Evolutionary conservation across 2,797 vertebrate species (phyloP), one percentile per base, ranked within the genome.

Genomic region (Poecilia velifera): DNA sequence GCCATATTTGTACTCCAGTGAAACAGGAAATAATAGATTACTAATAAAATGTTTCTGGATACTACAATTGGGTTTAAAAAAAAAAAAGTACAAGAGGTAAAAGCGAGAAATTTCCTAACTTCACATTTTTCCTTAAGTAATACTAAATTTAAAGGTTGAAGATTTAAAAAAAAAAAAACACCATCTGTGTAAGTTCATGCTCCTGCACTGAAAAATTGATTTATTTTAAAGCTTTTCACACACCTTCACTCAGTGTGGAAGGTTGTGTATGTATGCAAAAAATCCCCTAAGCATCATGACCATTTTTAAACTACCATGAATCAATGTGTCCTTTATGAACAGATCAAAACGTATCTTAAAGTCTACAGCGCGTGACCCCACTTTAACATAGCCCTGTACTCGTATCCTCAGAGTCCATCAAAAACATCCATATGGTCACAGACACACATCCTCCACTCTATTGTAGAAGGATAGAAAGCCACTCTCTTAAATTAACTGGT

Each of bases 401-500:
- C 47, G 84, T 79, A 91, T 88, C 80, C 90, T 64, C 70, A 9
- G 47, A 77, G 87, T 88, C 78, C n/a, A 47, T 89, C 82, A 66
- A 86, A 76, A 89, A 87, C 81, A 91, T 89, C 85, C 81, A 86
- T 86, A 87, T 47, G 8, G 84, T 84, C 76, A 41, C 81, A 79
- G 84, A 83, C 70, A 76, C 76, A 43, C 34, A 86, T 76, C 46
- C 45, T n/a, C 43, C 18, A 31, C 66, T 39, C 90, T 84, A 85
- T 92, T 92, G 90, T 93, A 66, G 0, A 77, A 78, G 84, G 70
- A 77, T 84, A 90, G 88, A 90, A 93, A 93, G 90, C 89, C 89
- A 84, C 80, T 87, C 78, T 93, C 91, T 88, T 92, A 88, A 94
- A 96, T 96, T 90, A 95, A 92, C 93, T 92, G 93, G 91, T 94